phyloP scores from a whole-genome alignment of 2,888 invertebrate genomes.

The Parnassius mnemosyne region DNA sequence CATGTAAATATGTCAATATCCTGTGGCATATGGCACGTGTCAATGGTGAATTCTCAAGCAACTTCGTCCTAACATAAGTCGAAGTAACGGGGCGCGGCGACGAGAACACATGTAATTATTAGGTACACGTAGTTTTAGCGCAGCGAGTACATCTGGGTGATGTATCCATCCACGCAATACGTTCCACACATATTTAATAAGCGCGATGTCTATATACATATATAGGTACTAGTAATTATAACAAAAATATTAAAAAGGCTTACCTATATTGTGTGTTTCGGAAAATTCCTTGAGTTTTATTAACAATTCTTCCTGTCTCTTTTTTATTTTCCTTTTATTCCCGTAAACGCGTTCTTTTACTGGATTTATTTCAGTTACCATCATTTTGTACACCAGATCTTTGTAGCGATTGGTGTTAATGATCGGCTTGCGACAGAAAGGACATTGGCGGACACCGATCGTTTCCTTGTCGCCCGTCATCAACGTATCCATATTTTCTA shows the following conservation, averaged over 20 bases:
- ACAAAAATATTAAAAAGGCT: background rate
- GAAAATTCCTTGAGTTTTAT: background rate
- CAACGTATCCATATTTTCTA: slow-evolving; percentile 66
- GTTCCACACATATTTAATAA: too few species aligned
- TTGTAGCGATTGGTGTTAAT: slow-evolving; percentile 80
- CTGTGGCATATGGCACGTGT: too few species aligned
- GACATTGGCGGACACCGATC: slow-evolving; percentile 71
- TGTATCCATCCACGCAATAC: too few species aligned
- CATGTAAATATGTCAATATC: too few species aligned
- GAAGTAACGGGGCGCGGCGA: too few species aligned
- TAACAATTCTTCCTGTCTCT: slow-evolving; percentile 35
- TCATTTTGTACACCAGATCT: slow-evolving; percentile 65
- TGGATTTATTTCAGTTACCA: slow-evolving; percentile 60
- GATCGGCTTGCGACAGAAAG: slow-evolving; percentile 81
- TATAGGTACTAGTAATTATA: too few species aligned
- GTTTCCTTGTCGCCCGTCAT: slow-evolving; percentile 53
- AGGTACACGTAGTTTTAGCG: too few species aligned
- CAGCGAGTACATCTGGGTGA: too few species aligned
- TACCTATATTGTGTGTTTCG: slow-evolving; percentile 6
- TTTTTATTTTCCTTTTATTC: slow-evolving; percentile 39
- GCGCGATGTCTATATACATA: too few species aligned
- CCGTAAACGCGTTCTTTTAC: slow-evolving; percentile 67
- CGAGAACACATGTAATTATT: too few species aligned
- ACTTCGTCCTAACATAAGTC: too few species aligned
- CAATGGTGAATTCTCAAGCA: too few species aligned